Base-by-base conservation (phyloP, 2,113 vertebrate genomes). In the Macquaria australasica region DNA sequence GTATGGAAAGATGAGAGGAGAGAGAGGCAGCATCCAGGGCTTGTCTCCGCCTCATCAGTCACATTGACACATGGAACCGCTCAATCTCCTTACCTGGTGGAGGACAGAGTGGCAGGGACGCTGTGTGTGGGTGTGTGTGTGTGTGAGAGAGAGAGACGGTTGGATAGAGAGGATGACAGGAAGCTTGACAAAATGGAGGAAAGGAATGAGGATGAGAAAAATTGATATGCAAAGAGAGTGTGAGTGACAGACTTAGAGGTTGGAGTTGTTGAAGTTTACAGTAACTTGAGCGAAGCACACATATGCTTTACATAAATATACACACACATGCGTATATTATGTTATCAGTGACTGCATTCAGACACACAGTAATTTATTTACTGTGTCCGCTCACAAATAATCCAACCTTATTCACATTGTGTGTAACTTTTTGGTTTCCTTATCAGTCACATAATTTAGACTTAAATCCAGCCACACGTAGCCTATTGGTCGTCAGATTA, bases 51-150 rank as follows among this genome's bases (percentile, higher is more conserved):
- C 72, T 68, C 43, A 78, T 88, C 89, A 90, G 81, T 90, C 87
- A 82, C 56, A 4, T 34, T 87, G 84, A 89, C 88, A 88, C 75
- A 73, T 89, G 71, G 87, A 91, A 89, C 71, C 37, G 59, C 85
- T 92, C 84, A 84, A 89, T 94, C 87, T 90, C 77, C 83, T 87
- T 69, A 90, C 78, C 90, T 87, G 82, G 78, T 34, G 37, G 66
- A 84, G 77, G 89, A 87, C 60, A 64, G 77, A 64, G 68, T 45
- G 59, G 59, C 68, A 64, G 80, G 74, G 53, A 50, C 51, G 18
- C 11, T 53, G 64, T 67, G 64, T 25, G 25, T 5, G 41, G 4
- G 53, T 75, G 25, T 51, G 63, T 66, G 63, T 41, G 25, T 4
- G 39, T 14, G 53, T 77, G 34, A 11, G 43, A 7, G n/a, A 14